Base-by-base conservation (phyloP, 2,113 vertebrate genomes). In the Otocyon megalotis region DNA sequence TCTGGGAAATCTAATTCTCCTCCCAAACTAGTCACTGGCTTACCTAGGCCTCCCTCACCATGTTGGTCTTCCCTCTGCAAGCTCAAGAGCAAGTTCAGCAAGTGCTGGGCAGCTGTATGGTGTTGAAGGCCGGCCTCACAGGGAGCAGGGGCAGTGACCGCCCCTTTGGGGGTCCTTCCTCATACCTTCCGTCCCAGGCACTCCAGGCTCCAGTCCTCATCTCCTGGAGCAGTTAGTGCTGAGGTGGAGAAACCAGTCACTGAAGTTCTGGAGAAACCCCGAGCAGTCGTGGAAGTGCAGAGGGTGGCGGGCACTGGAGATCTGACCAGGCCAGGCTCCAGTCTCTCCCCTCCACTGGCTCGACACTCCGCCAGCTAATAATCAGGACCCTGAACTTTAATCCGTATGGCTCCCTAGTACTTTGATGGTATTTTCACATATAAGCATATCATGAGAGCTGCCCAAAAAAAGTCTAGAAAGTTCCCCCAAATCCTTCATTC, bases 81-180 rank as follows among this genome's bases (percentile, higher is more conserved):
- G 65, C 94, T 90, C 72, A 6, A 62, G 79, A 93, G 89, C 79
- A 86, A 90, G 88, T 94, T n/a, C 53, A 86, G 65, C 63, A 67
- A 79, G 88, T 37, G 63, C 35, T 60, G 58, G 35, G 5, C 1
- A 9, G 79, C 88, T 63, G 71, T 13, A 24, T 53, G 37, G 71
- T 93, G 87, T 48, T 88, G 89, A 95, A 81, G 87, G 77, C 58
- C 16, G 19, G 56, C 14, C 65, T 67, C 17, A 14, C 1, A 16
- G 48, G 17, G 37, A 9, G 65, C 14, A 8, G 43, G 43, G 71
- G 37, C 28, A 43, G 24, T 2, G 16, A 50, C 0, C 10, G 13
- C 72, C 32, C 82, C 83, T 76, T 15, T 16, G 2, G 16, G 10
- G 12, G 54, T 8, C n/a, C 22, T 56, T 62, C 84, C 28, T 60